Evolutionary conservation across 2,113 vertebrate species (phyloP), one percentile per base, ranked within the genome.

Genomic region (Emydocephalus ijimae): DNA sequence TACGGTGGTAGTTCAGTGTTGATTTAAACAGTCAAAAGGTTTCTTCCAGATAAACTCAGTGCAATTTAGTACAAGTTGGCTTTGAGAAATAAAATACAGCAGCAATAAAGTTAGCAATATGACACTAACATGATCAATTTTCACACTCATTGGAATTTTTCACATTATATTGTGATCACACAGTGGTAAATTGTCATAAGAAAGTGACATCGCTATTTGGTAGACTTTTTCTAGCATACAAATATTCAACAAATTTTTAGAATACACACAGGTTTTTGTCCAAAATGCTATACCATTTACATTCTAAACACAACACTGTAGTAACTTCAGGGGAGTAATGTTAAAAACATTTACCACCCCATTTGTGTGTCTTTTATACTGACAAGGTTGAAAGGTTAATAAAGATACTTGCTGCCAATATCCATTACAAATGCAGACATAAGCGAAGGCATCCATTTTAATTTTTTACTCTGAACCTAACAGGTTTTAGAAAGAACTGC

Each of bases 11-110:
- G 96, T 95, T 97, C 92, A 97, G 97, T 95, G 94, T 93, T 94
- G 96, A 95, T 95, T 90, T 93, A 95, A 97, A 97, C 96, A 96
- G 96, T 96, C 95, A 96, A 94, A 96, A 96, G 96, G 94, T 96
- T 20, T 96, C 97, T 98, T 97, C 97, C 97, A 97, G 97, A 97
- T 97, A 97, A 98, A 96, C 97, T 98, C 98, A 98, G 98, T 98
- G 98, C 98, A 98, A 97, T 97, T 98, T 97, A 99, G 98, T 98
- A 98, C 97, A 98, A 97, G 97, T 98, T 96, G 97, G 97, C 97
- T 97, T 97, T 97, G 87, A 96, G 97, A 97, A 97, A 96, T 93
- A 97, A 96, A 94, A 93, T 97, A 98, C 97, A 98, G 98, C 98
- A 98, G 98, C 98, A 98, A 97, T 97, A 97, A 98, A 97, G 96